phyloP scores from a whole-genome alignment of 2,888 invertebrate species.

The Minunthozetes semirufus region DNA sequence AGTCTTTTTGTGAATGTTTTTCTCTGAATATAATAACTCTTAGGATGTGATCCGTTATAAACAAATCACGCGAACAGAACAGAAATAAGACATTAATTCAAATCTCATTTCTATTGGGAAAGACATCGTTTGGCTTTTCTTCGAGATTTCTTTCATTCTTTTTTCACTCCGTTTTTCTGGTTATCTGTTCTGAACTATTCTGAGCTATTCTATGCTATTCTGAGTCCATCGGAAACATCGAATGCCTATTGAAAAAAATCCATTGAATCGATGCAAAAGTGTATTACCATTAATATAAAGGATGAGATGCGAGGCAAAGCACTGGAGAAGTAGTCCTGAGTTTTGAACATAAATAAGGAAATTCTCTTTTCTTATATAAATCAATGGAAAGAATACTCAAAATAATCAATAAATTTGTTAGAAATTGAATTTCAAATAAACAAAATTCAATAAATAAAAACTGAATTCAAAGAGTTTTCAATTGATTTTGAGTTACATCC shows the following conservation, averaged over 20 bases:
- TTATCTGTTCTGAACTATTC: not conserved
- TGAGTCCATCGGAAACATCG: not conserved
- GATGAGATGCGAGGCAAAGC: not conserved
- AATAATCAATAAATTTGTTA: not conserved
- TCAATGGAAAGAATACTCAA: not conserved
- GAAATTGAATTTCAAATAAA: no score
- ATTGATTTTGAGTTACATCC: no score
- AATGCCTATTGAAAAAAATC: not conserved
- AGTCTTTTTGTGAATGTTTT: no score
- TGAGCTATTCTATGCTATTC: not conserved
- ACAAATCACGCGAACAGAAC: constrained; percentile 10
- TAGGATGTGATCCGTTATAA: not conserved
- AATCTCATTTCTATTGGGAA: not conserved
- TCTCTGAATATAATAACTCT: no score
- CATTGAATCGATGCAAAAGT: not conserved
- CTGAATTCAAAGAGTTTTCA: no score
- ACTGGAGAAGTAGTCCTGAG: not conserved
- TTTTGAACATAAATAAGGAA: constrained; percentile 2
- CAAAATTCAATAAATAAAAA: no score
- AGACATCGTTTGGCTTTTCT: not conserved
- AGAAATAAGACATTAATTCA: not conserved
- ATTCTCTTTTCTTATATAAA: not conserved
- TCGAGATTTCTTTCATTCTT: not conserved
- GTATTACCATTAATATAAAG: constrained; percentile 8
- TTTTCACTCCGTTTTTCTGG: not conserved